Base-by-base conservation (phyloP, 64 coral and sea anemone genomes). In the Montipora foliosa region DNA sequence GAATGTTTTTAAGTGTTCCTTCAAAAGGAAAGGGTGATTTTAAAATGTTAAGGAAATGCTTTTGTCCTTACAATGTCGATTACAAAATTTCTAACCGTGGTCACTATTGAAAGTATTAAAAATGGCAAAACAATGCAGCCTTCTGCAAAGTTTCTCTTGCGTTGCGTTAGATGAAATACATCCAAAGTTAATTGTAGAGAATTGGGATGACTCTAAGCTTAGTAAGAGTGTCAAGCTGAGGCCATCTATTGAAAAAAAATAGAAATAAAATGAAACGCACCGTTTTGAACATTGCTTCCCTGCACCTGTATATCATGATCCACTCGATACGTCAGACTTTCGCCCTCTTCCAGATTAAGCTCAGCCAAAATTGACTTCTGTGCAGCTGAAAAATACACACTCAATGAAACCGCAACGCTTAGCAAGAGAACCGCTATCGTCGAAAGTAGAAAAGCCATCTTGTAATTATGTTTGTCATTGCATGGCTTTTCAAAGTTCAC, bases 281-380 rank as follows among this genome's bases (percentile, higher is more conserved):
- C 55, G 3, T 81, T 81, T 9, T 81, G 79, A 29, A 5, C 52
- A 60, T 60, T 19, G 79, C 51, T 29, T 13, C 79, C 79, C 1
- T 59, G 19, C 1, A 81, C 10, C 20, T 61, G 0, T 58, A 81
- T 58, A 20, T 59, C 9, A 12, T 81, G 21, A n/a, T 81, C 21
- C 79, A 81, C 79, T 81, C 5, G 51, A 81, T 81, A 81, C 4
- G 79, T 81, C 1, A 81, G 52, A 11, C n/a, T 81, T 60, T 81
- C 79, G 10, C 52, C 79, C 13, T 81, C 79, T 60, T 60, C 21
- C 51, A 81, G 79, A 60, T 81, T 11, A 21, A 81, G 7, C 57
- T 81, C 79, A 15, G 11, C 79, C 79, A 81, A 59, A 57, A 0
- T 2, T 20, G 29, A 2, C 3, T 11, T 59, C 46, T 77, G 0